Evolutionary conservation across 2,113 vertebrate genomes (phyloP), one percentile per base, ranked within the genome.

Genomic region (zebrafish (Danio rerio)): DNA sequence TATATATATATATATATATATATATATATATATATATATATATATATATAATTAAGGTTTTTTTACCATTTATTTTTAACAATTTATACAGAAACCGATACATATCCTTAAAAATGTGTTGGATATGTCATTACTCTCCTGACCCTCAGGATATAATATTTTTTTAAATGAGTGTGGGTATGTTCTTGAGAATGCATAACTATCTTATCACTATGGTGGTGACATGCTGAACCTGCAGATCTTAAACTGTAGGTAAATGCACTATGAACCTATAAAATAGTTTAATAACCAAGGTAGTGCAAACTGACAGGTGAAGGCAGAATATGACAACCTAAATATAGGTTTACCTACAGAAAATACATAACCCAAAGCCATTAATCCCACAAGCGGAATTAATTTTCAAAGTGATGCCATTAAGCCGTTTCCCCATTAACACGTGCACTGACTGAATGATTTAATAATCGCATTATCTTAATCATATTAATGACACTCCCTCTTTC

Each of bases 221-320:
- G 42, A 59, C 40, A 74, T 65, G 31, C 20, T 73, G 68, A 42
- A 47, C 62, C 21, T 12, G 8, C 49, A 12, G 42, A 18, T 81
- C 15, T 65, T 75, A 13, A 58, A 59, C 11, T 59, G 13, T 18
- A 43, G 21, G 16, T 10, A 50, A 6, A 58, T 59, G 72, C 12
- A 59, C 72, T 75, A 47, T 75, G 72, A 58, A 59, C 40, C n/a
- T 47, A 47, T 75, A 75, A 75, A 59, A 59, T 45, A 21, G 42
- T 15, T 45, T 59, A 47, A 47, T 47, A 71, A 47, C 9, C 31
- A 56, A 74, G 56, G 21, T 40, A n/a, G 50, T 5, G 10, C 52
- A 55, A 5, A 13, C 13, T 42, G 21, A 55, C 13, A 43, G 45
- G 65, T 10, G 42, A 68, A 18, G 65, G 16, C 31, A 31, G 43